These are phyloP conservation scores for Danio tinwini DNA, from an alignment of 2,797 vertebrate genomes.

Conservation along the genomic window DNA sequence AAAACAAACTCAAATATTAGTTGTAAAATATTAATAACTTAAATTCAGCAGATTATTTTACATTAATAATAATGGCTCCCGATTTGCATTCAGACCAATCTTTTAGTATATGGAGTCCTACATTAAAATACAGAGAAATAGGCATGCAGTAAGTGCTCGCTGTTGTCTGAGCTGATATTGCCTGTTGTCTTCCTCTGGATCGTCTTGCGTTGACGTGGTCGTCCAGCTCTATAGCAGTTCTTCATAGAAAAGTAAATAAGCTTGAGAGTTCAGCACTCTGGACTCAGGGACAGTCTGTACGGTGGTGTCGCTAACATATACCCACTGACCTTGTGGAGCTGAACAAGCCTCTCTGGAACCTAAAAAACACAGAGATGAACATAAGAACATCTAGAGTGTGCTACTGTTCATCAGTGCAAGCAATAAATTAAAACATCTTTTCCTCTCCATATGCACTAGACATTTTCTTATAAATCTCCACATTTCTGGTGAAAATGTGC, in stretches of 20 bases:
- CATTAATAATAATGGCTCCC: background rate
- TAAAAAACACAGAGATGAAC: slow-evolving; percentile 64
- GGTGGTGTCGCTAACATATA: slow-evolving; percentile 91
- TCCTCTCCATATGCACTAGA: too few species aligned
- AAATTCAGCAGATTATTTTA: slow-evolving; percentile 42
- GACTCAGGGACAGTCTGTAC: slow-evolving; percentile 95
- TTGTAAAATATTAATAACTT: slow-evolving; percentile 64
- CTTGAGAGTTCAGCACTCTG: slow-evolving; percentile 94
- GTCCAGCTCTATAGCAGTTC: slow-evolving; percentile 78
- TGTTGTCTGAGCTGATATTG: slow-evolving; percentile 26
- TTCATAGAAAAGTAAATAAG: slow-evolving; percentile 98
- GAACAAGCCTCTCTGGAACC: slow-evolving; percentile 83
- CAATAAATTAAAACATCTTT: background rate
- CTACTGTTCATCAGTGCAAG: background rate
- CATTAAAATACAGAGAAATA: slow-evolving; percentile 22
- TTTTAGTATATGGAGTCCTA: slow-evolving; percentile 30
- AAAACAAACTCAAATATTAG: slow-evolving; percentile 42
- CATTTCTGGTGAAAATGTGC: too few species aligned
- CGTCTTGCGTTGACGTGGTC: background rate
- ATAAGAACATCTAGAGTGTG: background rate
- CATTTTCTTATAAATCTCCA: too few species aligned
- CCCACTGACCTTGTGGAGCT: slow-evolving; percentile 87
- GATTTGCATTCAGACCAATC: background rate
- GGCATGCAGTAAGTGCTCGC: slow-evolving; percentile 23
- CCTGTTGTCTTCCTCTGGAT: slow-evolving; percentile 11